Evolutionary conservation across 2,113 vertebrate species (phyloP).

Genomic region (Pelmatolapia mariae): DNA sequence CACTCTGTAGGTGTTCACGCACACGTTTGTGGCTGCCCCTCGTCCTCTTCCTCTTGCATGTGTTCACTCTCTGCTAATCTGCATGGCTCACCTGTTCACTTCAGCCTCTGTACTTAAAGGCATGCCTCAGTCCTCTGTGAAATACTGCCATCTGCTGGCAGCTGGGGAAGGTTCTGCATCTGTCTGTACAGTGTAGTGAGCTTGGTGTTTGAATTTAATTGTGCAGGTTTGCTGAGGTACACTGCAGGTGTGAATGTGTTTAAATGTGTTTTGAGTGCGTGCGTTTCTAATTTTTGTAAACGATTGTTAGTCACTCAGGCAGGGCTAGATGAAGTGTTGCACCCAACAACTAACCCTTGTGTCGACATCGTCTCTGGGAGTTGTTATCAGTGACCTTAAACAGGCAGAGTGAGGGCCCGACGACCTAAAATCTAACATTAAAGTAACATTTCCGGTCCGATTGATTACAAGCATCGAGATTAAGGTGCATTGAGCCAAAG

Average conservation of each 20-base stretch:
- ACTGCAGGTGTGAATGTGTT: neutral
- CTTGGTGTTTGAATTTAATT: neutral
- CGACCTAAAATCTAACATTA: neutral
- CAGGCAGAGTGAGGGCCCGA: neutral
- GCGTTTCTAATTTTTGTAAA: neutral
- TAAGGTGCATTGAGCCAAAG: neutral
- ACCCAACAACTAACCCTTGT: neutral
- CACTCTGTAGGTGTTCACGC: slow-evolving; percentile 69
- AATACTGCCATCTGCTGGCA: slow-evolving; percentile 5
- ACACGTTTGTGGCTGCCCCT: slow-evolving; percentile 71
- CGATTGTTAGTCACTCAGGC: neutral
- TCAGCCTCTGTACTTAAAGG: neutral
- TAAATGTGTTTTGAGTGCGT: neutral
- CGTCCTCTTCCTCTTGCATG: slow-evolving; percentile 72
- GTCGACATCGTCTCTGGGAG: neutral
- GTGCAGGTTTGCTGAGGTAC: neutral
- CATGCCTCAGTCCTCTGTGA: neutral
- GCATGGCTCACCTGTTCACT: slow-evolving; percentile 6
- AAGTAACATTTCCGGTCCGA: neutral
- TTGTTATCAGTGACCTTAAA: neutral
- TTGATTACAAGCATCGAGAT: neutral
- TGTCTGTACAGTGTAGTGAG: neutral
- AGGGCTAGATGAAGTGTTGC: neutral
- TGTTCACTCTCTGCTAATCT: slow-evolving; percentile 51
- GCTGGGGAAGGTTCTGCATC: neutral